Base-by-base conservation (phyloP, 2,113 vertebrate species). In the Prionailurus bengalensis region DNA sequence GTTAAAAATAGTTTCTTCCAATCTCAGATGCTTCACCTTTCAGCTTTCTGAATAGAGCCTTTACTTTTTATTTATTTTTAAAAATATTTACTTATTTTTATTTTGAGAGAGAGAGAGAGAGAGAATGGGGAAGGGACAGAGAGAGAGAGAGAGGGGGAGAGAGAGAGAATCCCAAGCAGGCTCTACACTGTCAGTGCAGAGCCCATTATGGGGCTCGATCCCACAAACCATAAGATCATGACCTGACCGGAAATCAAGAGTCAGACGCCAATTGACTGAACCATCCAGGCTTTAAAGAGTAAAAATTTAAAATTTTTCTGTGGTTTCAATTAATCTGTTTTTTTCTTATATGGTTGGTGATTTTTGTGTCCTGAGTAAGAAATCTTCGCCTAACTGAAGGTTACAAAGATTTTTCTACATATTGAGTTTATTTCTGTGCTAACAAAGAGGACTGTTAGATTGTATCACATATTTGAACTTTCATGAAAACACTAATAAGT, bases 331-430 rank as follows among this genome's bases (percentile, higher is more conserved):
- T 78, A 23, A 68, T 58, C 27, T n/a, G 31, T 93, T 68, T 51
- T 76, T 53, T 39, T 58, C 14, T 84, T 58, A 89, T 31, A 31
- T 63, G 14, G 13, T 33, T 93, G 53, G 53, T 87, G 58, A 16
- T 76, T 91, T 63, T 80, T 85, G 39, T 85, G 55, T 95, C 58
- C 39, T 85, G 17, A 92, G 63, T 79, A 80, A 84, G 19, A 93
- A 74, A 79, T 53, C 12, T 91, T 89, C 58, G 29, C 42, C 51
- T 92, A 92, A 89, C 8, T 74, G 21, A 63, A 84, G 29, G 25
- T 53, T 12, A 36, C 4, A 80, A 42, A 74, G 2, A 31, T 80
- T 80, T 48, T 79, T 63, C 42, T 71, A 39, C 39, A 21, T 76
- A 63, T 91, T 42, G 48, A 33, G 48, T 63, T 95, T 66, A 82